phyloP scores from a whole-genome alignment of 1,140 invertebrate species.

The Drosophila lacertosa region DNA sequence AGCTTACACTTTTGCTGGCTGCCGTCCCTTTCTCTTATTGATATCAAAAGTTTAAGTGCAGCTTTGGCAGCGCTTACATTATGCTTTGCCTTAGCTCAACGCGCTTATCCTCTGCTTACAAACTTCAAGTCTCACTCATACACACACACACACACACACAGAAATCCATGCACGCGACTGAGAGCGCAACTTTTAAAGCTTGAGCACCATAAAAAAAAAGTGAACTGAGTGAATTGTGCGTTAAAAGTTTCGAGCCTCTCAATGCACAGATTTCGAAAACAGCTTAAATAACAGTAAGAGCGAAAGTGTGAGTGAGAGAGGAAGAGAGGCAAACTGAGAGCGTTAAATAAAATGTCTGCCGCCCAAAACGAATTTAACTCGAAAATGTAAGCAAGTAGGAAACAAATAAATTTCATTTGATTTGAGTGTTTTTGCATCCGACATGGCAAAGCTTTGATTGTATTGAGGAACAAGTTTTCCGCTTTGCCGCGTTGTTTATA shows the following conservation, averaged over 20 bases:
- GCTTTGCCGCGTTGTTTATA: conserved; percentile 58
- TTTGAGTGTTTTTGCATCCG: conserved; percentile 69
- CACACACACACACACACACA: conserved; percentile 3
- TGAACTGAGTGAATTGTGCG: conserved; percentile 35
- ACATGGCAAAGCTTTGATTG: conserved; percentile 58
- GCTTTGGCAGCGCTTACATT: conserved; percentile 77
- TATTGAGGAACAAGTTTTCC: conserved; percentile 61
- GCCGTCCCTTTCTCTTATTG: conserved; percentile 56
- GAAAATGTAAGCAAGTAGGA: conserved; percentile 28
- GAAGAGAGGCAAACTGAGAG: neutral
- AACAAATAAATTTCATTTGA: conserved; percentile 78
- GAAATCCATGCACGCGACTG: conserved; percentile 1
- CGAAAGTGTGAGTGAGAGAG: neutral
- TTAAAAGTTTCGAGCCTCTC: conserved; percentile 43
- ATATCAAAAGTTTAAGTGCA: conserved; percentile 82
- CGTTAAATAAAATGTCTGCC: conserved; percentile 26
- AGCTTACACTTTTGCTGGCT: conserved; percentile 30
- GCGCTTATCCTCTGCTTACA: conserved; percentile 70
- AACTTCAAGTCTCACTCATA: conserved; percentile 40
- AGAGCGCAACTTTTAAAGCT: conserved; percentile 29
- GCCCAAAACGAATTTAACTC: conserved; percentile 1
- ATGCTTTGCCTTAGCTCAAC: conserved; percentile 69
- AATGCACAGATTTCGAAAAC: conserved; percentile 43
- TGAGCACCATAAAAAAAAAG: no score
- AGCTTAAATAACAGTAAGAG: conserved; percentile 54